Conservation (phyloP, 2,888 invertebrate genomes). For the Gortyna flavago region DNA sequence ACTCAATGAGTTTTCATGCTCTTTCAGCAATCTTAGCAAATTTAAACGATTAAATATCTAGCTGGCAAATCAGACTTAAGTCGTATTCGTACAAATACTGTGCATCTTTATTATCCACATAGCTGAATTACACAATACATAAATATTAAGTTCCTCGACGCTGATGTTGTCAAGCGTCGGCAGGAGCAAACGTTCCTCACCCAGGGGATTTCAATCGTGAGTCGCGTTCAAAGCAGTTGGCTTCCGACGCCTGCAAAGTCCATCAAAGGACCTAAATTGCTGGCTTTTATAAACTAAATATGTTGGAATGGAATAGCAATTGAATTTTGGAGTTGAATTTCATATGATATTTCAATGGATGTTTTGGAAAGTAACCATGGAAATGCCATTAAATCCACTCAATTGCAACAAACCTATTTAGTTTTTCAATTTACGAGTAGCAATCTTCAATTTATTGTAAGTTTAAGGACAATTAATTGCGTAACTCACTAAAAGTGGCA, state of each 20-base stretch:
- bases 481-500: no score
- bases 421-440: not conserved
- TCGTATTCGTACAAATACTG: not conserved
- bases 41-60: not conserved
- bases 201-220: conserved; percentile 43
- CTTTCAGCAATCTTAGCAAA: no score
- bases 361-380: not conserved
- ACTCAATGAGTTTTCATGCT: not conserved
- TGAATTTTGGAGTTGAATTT: conserved; percentile 24
- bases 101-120: not conserved
- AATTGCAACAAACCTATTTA: not conserved
- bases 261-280: conserved; percentile 51
- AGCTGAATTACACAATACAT: not conserved
- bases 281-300: conserved; percentile 48
- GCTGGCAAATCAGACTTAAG: not conserved
- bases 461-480: not conserved
- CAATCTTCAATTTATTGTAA: not conserved
- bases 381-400: not conserved
- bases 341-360: conserved; percentile 16
- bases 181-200: conserved; percentile 28
- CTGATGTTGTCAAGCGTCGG: not conserved
- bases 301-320: conserved; percentile 21
- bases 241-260: conserved; percentile 23
- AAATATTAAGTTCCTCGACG: conserved; percentile 10
- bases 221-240: conserved; percentile 41